Evolutionary conservation across 2,888 invertebrate genomes (phyloP).

Genomic region (Stenichneumon culpator): DNA sequence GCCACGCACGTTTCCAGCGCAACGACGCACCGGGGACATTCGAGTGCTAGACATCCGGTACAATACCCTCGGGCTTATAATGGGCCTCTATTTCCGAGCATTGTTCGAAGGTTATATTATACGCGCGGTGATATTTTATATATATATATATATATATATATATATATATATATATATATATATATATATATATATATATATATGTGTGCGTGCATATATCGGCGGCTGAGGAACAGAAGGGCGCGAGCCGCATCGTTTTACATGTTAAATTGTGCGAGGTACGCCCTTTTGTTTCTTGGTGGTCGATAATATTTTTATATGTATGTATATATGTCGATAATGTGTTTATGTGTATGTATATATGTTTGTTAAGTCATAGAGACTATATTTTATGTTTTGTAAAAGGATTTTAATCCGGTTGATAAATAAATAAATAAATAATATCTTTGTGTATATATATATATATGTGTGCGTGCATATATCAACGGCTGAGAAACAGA

Average conservation of each 20-base stretch:
- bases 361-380: no score
- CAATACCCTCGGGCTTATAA: slow-evolving; percentile 82
- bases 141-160: neutral
- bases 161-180: neutral
- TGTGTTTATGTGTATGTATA: no score
- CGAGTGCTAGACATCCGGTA: slow-evolving; percentile 83
- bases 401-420: no score
- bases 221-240: no score
- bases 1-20: slow-evolving; percentile 51
- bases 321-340: no score
- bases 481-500: no score
- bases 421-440: neutral
- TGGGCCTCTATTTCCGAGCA: slow-evolving; percentile 82
- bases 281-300: neutral
- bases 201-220: no score
- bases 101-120: slow-evolving; percentile 81
- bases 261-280: neutral
- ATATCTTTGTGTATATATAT: neutral
- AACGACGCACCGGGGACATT: slow-evolving; percentile 66
- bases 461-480: no score
- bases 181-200: neutral
- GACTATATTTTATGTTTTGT: no score
- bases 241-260: no score
- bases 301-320: no score
- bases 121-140: slow-evolving; percentile 57